Evolutionary conservation across 1,140 invertebrate species (phyloP).

Genomic region (Trichogramma pretiosum): DNA sequence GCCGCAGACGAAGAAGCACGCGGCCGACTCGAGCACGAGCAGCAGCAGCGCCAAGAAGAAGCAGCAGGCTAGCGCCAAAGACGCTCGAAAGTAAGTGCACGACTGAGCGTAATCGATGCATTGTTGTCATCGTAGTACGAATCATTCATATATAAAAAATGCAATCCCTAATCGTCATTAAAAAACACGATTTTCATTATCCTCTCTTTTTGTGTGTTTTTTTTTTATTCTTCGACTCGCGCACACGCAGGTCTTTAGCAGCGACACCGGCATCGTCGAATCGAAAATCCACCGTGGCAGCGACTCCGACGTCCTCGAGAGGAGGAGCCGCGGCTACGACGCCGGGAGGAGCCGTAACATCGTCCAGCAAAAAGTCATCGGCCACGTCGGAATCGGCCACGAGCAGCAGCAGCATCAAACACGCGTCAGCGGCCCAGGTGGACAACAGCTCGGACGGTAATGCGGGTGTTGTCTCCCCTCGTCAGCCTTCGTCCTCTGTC

Average conservation of each 20-base stretch:
- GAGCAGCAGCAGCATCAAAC: constrained; percentile 33
- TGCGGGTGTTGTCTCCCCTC: constrained; percentile 49
- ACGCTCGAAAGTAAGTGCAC: not conserved
- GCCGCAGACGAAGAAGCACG: constrained; percentile 37
- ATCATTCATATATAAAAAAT: no score
- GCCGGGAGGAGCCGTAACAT: no score
- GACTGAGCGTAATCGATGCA: not conserved
- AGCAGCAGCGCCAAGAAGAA: constrained; percentile 44
- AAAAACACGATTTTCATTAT: not conserved
- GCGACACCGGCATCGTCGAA: not conserved
- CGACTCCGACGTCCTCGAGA: not conserved
- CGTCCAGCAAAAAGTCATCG: not conserved
- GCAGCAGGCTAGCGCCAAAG: constrained; percentile 24
- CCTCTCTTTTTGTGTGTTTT: not conserved
- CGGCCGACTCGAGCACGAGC: no score
- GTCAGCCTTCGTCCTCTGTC: constrained; percentile 43
- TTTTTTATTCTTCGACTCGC: no score
- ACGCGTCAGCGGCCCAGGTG: constrained; percentile 36
- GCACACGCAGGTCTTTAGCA: constrained; percentile 6
- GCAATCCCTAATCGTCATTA: no score
- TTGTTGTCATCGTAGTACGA: not conserved
- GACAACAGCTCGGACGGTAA: constrained; percentile 52
- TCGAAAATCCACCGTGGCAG: not conserved
- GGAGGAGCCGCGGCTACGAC: no score
- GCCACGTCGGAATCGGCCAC: not conserved